Evolutionary conservation across 2,113 vertebrate species (phyloP).

Genomic region (Ophiodon elongatus): DNA sequence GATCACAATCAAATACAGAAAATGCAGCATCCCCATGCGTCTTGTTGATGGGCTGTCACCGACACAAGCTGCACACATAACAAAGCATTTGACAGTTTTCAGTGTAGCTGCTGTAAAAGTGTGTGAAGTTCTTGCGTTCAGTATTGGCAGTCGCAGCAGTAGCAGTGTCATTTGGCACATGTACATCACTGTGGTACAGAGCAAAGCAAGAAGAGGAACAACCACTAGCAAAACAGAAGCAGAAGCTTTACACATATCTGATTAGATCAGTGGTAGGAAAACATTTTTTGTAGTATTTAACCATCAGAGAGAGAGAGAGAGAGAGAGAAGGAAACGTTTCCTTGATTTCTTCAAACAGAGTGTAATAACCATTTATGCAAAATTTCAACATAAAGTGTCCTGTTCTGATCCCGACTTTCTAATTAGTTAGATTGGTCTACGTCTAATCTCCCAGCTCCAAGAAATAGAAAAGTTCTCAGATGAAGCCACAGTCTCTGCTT

Average conservation of each 20-base stretch:
- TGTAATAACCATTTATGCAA: slow-evolving; percentile 45
- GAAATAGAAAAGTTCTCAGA: slow-evolving; percentile 43
- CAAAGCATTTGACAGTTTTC: slow-evolving; percentile 35
- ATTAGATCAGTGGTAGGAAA: slow-evolving; percentile 33
- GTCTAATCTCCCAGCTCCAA: slow-evolving; percentile 23
- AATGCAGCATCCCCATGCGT: slow-evolving; percentile 29
- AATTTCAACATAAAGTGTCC: slow-evolving; percentile 44
- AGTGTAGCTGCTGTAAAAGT: slow-evolving; percentile 37
- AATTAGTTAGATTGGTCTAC: slow-evolving; percentile 13
- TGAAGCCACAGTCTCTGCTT: slow-evolving; percentile 39
- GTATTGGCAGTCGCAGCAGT: slow-evolving; percentile 55
- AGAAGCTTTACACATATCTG: slow-evolving; percentile 54
- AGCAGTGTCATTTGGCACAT: slow-evolving; percentile 76
- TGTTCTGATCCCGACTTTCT: slow-evolving; percentile 38
- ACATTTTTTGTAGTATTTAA: slow-evolving; percentile 34
- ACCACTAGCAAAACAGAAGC: slow-evolving; percentile 59
- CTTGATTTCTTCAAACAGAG: slow-evolving; percentile 54
- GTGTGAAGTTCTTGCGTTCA: slow-evolving; percentile 43
- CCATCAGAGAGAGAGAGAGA: slow-evolving; percentile 9
- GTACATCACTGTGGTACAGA: slow-evolving; percentile 57
- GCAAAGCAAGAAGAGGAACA: slow-evolving; percentile 57
- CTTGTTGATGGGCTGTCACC: slow-evolving; percentile 18
- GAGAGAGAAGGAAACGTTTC: neutral
- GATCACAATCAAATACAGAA: slow-evolving; percentile 52
- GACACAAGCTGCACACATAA: slow-evolving; percentile 35